These are phyloP conservation scores for Serrognathus titanus DNA, from an alignment of 2,888 invertebrate species.

Conservation along the genomic window DNA sequence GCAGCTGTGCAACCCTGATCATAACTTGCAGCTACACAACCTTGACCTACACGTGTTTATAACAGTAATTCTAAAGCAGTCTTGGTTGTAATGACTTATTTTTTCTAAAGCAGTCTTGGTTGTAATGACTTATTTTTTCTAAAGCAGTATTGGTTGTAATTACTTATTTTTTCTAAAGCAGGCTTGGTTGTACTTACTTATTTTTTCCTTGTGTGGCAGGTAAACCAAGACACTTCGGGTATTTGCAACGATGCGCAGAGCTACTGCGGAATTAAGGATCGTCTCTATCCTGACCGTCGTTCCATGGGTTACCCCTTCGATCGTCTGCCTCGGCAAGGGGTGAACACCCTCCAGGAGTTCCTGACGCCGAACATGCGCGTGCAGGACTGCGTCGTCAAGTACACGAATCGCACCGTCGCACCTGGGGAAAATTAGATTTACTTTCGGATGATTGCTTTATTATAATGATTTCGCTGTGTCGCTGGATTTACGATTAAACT, in stretches of 20 bases:
- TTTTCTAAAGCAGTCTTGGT: too few species aligned
- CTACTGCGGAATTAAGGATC: constrained; percentile 72
- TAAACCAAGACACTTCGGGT: constrained; percentile 52
- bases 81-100: too few species aligned
- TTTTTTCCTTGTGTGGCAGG: constrained; percentile 33
- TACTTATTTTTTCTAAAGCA: too few species aligned
- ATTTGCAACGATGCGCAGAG: constrained; percentile 67
- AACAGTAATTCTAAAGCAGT: too few species aligned
- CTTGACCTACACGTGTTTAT: too few species aligned
- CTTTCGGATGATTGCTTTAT: too few species aligned
- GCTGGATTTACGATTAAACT: too few species aligned
- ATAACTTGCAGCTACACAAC: too few species aligned
- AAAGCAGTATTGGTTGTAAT: too few species aligned
- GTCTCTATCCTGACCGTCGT: constrained; percentile 71
- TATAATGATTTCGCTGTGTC: too few species aligned
- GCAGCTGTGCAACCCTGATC: too few species aligned
- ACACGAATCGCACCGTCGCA: background rate
- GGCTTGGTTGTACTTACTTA: background rate
- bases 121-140: too few species aligned
- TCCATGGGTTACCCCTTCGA: constrained; percentile 82
- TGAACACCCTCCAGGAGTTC: constrained; percentile 59
- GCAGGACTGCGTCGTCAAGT: constrained; percentile 14
- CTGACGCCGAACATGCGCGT: constrained; percentile 65
- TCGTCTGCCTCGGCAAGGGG: constrained; percentile 54
- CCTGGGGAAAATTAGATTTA: background rate